Evolutionary conservation across 2,113 vertebrate genomes (phyloP), one percentile per base, ranked within the genome.

Genomic region (Emydura subglobosa): DNA sequence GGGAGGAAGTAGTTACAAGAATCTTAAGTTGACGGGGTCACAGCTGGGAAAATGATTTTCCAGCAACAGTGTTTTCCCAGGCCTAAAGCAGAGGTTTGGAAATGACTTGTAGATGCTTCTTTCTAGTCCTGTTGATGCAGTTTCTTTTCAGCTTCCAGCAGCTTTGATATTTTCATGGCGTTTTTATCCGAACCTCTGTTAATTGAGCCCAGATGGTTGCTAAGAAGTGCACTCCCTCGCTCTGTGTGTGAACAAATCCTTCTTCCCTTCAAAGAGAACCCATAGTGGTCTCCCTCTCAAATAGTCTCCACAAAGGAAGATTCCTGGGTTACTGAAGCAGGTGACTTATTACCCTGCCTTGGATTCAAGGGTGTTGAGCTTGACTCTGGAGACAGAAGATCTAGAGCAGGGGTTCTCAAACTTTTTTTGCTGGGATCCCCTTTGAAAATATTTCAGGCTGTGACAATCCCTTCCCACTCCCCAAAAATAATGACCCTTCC

Each of bases 21-120:
- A 59, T 7, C 57, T 59, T 5, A 59, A 27, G 57, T 59, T 59
- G 24, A 24, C 27, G 24, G 25, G 55, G 25, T 27, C 24, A 25
- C 55, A 59, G 19, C 57, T 51, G 50, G 50, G 50, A 9, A 11
- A 51, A 51, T 51, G 50, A 14, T 11, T 89, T 51, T 76, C 1
- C 6, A n/a, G 2, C 11, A 80, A 4, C 6, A 57, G 1, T 14
- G 29, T 55, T 54, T n/a, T 84, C 5, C 29, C 3, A 12, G 3
- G 9, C 49, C 19, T 0, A 0, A 5, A 24, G 4, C 1, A 0
- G 24, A 13, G 42, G 7, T 82, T 88, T 83, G 12, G 51, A 82
- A 82, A 17, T 57, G 16, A 31, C 12, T 83, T 83, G 16, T 8
- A 34, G 31, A 34, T 44, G 5, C 10, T 5, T 72, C 21, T 87